These are phyloP conservation scores for Synergus gifuensis DNA, from an alignment of 2,888 invertebrate genomes.

Conservation along the genomic window DNA sequence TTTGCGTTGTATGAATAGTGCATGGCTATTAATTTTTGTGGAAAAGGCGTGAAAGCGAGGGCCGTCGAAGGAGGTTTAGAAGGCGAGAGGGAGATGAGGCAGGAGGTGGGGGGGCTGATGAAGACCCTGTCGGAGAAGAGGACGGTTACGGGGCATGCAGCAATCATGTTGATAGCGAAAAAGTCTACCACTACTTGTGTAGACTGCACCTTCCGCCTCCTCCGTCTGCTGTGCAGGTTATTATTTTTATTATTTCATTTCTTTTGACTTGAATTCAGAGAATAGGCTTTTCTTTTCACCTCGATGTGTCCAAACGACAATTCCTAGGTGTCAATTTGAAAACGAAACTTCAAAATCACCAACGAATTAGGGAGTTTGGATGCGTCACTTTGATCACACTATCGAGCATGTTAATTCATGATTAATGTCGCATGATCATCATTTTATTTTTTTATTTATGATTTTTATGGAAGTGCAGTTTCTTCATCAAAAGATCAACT, in stretches of 20 bases:
- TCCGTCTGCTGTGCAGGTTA: slow-evolving; percentile 75
- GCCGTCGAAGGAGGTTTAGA: slow-evolving; percentile 73
- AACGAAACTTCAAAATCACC: too few species aligned
- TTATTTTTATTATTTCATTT: slow-evolving; percentile 58
- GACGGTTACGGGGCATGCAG: slow-evolving; percentile 84
- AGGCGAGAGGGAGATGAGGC: slow-evolving; percentile 72
- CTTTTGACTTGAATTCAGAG: slow-evolving; percentile 41
- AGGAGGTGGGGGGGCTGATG: slow-evolving; percentile 66
- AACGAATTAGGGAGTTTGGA: neutral
- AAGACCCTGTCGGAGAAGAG: slow-evolving; percentile 78
- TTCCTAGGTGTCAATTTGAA: neutral
- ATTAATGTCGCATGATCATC: slow-evolving; percentile 20
- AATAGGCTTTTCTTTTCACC: neutral
- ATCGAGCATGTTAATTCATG: neutral
- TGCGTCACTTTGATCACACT: neutral
- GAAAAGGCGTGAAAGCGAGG: slow-evolving; percentile 75
- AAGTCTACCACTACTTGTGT: slow-evolving; percentile 97
- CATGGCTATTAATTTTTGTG: slow-evolving; percentile 71
- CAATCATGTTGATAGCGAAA: slow-evolving; percentile 90
- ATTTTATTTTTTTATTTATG: neutral
- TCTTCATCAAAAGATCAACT: neutral
- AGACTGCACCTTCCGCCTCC: slow-evolving; percentile 82
- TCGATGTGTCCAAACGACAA: neutral
- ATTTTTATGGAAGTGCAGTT: neutral
- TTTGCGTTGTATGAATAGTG: slow-evolving; percentile 65